Percentiles rank a stretch among this genome's conserved stretches.
These are phyloP conservation scores for Rhea americana DNA, from an alignment of 2,113 vertebrate species.

Conservation along the genomic window DNA sequence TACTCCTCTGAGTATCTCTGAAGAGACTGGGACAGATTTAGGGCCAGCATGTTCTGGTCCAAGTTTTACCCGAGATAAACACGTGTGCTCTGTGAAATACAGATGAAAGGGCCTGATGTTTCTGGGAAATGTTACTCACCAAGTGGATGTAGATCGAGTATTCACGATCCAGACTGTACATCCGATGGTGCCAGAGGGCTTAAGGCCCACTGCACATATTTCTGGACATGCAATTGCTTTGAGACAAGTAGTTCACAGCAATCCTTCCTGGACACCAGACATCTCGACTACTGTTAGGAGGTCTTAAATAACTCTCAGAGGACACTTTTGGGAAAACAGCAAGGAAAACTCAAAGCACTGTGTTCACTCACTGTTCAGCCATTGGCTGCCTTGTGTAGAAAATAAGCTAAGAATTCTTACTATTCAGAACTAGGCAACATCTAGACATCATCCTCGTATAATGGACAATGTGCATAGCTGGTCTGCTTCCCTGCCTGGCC, in stretches of 20 bases:
- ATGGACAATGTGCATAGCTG: neutral
- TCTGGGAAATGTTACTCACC: neutral
- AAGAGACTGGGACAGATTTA: too few species aligned
- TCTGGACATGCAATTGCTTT: neutral
- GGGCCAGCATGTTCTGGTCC: too few species aligned
- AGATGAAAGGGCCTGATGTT: neutral
- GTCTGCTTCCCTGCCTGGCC: rapidly evolving
- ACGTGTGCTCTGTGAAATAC: neutral
- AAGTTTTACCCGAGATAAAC: neutral
- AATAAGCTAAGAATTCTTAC: neutral
- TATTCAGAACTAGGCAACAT: too few species aligned
- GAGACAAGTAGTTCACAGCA: neutral
- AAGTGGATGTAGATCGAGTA: neutral
- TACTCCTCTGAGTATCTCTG: neutral
- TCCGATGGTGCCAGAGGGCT: neutral
- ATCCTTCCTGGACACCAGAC: neutral
- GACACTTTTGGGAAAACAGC: neutral
- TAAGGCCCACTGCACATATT: neutral
- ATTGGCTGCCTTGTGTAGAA: neutral
- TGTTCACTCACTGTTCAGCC: neutral
- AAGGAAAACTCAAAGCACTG: neutral
- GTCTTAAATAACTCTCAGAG: neutral
- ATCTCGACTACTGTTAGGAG: neutral
- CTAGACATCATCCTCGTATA: rapidly evolving
- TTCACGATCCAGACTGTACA: neutral